Conservation (phyloP, 1,140 invertebrate genomes). For the Mya arenaria region DNA sequence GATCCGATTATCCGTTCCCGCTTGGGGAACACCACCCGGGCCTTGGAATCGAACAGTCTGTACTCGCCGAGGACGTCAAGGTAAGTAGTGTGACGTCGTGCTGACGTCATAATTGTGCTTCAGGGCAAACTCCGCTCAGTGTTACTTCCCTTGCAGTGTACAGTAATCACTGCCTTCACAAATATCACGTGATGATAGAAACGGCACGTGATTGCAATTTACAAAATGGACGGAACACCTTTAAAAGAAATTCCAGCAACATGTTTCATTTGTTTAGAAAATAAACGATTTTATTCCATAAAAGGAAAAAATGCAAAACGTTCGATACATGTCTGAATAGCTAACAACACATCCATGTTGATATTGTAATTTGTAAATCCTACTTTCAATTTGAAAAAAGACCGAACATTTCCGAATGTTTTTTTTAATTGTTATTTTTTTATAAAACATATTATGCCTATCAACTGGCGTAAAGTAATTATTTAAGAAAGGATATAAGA, state of each 20-base stretch:
- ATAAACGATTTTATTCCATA: no score
- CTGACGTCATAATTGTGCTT: background rate
- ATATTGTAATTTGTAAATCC: no score
- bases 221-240: background rate
- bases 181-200: background rate
- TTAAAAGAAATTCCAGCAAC: background rate
- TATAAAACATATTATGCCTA: no score
- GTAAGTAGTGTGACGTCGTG: slow-evolving; percentile 59
- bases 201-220: no score
- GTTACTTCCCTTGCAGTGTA: background rate
- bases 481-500: no score
- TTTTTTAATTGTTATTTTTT: no score
- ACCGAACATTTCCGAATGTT: no score
- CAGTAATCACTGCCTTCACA: background rate
- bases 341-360: no score
- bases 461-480: no score
- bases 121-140: background rate
- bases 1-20: slow-evolving; percentile 86
- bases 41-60: slow-evolving; percentile 81
- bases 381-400: no score
- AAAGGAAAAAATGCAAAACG: no score
- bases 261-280: background rate
- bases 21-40: slow-evolving; percentile 84
- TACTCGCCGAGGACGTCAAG: slow-evolving; percentile 68
- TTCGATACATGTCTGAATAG: no score